Evolutionary conservation across 2,113 vertebrate species (phyloP).

Genomic region (Rhinolophus ferrumequinum): DNA sequence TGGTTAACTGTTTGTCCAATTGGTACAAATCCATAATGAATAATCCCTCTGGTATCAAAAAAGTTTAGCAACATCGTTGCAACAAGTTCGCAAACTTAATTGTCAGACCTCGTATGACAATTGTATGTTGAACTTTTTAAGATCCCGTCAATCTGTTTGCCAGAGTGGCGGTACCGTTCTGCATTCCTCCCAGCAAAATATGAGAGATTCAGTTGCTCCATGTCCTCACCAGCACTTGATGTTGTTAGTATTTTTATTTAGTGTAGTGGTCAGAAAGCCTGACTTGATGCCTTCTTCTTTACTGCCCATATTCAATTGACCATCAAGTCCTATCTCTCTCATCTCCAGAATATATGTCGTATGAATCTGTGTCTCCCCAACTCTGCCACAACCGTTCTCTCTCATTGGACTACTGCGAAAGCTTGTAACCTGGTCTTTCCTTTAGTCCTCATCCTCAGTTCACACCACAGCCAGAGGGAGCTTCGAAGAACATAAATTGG

Average conservation of each 20-base stretch:
- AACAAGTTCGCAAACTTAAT: no score
- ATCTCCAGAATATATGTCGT: background rate
- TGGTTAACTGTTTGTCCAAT: no score
- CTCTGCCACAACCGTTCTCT: background rate
- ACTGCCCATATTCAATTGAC: no score
- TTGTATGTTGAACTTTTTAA: background rate
- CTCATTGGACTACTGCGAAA: background rate
- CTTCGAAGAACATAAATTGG: background rate
- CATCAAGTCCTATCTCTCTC: background rate
- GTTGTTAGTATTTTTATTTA: background rate
- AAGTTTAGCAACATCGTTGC: no score
- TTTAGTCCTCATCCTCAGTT: no score
- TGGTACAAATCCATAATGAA: no score
- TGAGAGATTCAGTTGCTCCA: background rate
- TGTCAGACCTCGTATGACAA: background rate
- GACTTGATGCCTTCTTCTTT: no score
- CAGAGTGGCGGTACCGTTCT: background rate
- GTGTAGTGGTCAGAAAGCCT: background rate
- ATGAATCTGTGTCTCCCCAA: background rate
- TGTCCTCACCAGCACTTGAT: background rate
- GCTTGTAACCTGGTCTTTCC: background rate
- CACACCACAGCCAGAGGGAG: background rate
- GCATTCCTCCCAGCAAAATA: background rate
- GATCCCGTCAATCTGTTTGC: background rate
- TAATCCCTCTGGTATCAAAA: no score